These are phyloP conservation scores for Zaprionus ornatus DNA, from an alignment of 1,140 invertebrate species.

Conservation along the genomic window DNA sequence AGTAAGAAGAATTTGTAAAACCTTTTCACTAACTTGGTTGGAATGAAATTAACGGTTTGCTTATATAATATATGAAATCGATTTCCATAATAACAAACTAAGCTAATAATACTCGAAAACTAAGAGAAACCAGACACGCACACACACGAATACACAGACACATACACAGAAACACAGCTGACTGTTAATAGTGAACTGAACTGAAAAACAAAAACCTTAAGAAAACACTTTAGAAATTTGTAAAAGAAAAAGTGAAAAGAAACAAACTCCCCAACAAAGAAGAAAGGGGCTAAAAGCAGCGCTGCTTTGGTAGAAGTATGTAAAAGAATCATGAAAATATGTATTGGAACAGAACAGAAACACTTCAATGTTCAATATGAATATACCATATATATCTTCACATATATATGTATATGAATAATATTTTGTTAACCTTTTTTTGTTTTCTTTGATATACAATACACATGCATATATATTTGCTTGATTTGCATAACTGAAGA, in stretches of 20 bases:
- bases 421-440: constrained; percentile 13
- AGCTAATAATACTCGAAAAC: constrained; percentile 34
- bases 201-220: constrained; percentile 11
- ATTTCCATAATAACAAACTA: constrained; percentile 39
- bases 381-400: constrained; percentile 22
- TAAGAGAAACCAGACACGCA: constrained; percentile 18
- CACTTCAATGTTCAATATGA: constrained; percentile 31
- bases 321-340: constrained; percentile 54
- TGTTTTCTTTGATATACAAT: constrained; percentile 8
- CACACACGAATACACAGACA: constrained; percentile 3
- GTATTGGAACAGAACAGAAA: constrained; percentile 40
- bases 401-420: constrained; percentile 14
- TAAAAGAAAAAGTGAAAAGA: constrained; percentile 16
- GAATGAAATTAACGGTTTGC: constrained; percentile 76
- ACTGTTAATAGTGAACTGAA: constrained; percentile 30
- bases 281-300: constrained; percentile 48
- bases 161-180: neutral
- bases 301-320: constrained; percentile 80
- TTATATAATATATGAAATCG: constrained; percentile 64
- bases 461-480: constrained; percentile 3
- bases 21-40: constrained; percentile 72
- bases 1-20: constrained; percentile 32
- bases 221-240: constrained; percentile 45
- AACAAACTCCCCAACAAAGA: neutral
- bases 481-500: constrained; percentile 17